Percentiles rank a stretch among this genome's conserved stretches.
Conservation (phyloP, 30 jellyfish, hydroid and myxozoan genomes). For the Chironex yamaguchii region DNA sequence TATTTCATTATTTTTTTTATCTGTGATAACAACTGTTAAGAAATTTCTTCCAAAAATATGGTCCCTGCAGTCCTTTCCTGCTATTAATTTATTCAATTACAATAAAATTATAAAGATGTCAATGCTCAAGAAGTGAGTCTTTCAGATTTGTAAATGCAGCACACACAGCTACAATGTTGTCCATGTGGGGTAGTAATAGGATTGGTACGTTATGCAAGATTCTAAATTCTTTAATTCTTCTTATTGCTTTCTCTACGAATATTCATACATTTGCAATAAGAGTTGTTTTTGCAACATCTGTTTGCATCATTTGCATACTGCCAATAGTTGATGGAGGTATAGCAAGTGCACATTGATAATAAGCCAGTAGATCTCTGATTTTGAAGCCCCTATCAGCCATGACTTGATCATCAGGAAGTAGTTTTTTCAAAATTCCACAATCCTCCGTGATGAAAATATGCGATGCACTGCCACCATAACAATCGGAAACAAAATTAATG, state of each 20-base stretch:
- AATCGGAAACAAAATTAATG: constrained; percentile 6
- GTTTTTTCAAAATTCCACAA: constrained; percentile 26
- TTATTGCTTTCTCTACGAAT: constrained; percentile 57
- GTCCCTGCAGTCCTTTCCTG: too few relatives aligned
- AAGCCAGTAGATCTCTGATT: constrained; percentile 19
- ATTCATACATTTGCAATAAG: constrained; percentile 62
- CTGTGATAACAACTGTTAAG: too few relatives aligned
- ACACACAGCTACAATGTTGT: constrained; percentile 24
- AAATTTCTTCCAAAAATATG: too few relatives aligned
- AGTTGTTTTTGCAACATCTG: constrained; percentile 45
- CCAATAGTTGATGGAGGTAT: constrained; percentile 33
- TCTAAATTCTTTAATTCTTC: constrained; percentile 7
- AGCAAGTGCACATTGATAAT: constrained; percentile 29
- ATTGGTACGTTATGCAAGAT: constrained; percentile 19
- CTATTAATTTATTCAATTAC: too few relatives aligned
- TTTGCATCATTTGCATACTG: constrained; percentile 15
- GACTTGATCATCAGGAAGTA: constrained; percentile 56
- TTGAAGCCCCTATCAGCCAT: constrained; percentile 76
- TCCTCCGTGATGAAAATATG: constrained; percentile 22
- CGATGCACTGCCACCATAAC: constrained; percentile 69
- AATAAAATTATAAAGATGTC: neutral
- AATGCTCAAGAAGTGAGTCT: neutral
- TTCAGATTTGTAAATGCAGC: constrained; percentile 29
- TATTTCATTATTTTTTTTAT: too few relatives aligned
- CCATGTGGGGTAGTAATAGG: constrained; percentile 8